Evolutionary conservation across 2,797 vertebrate genomes (phyloP).

Genomic region (Hozukius guyotensis): DNA sequence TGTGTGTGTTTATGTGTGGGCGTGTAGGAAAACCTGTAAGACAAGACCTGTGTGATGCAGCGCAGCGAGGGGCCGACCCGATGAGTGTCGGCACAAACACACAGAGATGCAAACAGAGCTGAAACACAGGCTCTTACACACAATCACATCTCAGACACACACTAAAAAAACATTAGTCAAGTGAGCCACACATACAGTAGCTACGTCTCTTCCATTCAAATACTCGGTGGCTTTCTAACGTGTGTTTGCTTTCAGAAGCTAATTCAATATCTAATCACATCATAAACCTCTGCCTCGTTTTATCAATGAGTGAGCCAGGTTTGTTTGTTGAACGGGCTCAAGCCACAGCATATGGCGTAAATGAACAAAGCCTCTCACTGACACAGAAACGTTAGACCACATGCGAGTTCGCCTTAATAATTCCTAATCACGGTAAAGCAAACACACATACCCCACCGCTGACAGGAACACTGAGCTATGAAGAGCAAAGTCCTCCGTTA

Average conservation of each 20-base stretch:
- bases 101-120: neutral
- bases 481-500: conserved; percentile 73
- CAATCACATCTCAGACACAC: neutral
- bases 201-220: neutral
- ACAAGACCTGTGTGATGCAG: conserved; percentile 48
- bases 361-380: neutral
- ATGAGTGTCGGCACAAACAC: neutral
- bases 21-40: conserved; percentile 73
- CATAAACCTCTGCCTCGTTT: conserved; percentile 5
- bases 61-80: neutral
- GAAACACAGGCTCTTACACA: neutral
- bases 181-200: neutral
- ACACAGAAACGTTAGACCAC: neutral
- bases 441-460: conserved; percentile 33
- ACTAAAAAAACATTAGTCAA: neutral
- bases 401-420: conserved; percentile 21
- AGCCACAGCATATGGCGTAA: neutral
- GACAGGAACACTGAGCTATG: conserved; percentile 21
- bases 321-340: conserved; percentile 30
- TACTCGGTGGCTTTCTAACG: neutral
- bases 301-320: conserved; percentile 5
- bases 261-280: conserved; percentile 13
- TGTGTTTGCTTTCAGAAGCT: conserved; percentile 30
- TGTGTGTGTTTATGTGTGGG: conserved; percentile 30
- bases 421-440: conserved; percentile 53